Conservation (phyloP, 2,888 invertebrate species). For the Neria commutata region DNA sequence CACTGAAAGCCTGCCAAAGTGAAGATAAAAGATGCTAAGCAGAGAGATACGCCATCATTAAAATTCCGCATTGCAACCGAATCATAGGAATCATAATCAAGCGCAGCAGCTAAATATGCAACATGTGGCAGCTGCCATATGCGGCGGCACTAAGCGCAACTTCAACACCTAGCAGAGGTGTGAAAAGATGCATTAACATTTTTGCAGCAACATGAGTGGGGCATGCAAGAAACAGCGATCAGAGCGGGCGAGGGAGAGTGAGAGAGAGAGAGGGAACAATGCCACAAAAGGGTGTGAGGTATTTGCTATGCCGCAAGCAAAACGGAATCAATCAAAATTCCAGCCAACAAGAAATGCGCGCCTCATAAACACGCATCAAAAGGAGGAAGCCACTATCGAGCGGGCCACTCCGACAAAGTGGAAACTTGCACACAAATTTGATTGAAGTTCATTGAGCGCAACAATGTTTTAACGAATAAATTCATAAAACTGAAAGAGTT, state of each 20-base stretch:
- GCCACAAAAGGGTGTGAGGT: too few relatives aligned
- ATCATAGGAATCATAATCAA: too few relatives aligned
- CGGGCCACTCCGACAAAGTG: too few relatives aligned
- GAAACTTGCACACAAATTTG: neutral
- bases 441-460: too few relatives aligned
- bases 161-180: neutral
- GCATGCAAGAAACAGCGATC: too few relatives aligned
- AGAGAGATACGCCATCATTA: neutral
- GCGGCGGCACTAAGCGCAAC: too few relatives aligned
- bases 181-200: neutral
- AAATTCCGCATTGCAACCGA: neutral
- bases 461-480: too few relatives aligned
- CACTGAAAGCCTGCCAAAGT: too few relatives aligned
- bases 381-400: too few relatives aligned
- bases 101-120: neutral
- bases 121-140: neutral
- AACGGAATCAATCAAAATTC: neutral
- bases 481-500: too few relatives aligned
- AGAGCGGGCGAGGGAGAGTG: neutral
- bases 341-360: neutral
- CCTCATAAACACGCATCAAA: neutral
- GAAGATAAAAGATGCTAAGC: neutral
- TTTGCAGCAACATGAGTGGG: neutral
- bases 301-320: neutral
- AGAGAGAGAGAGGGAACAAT: neutral